phyloP scores from a whole-genome alignment of 2,888 invertebrate species.

The Hyles lineata region DNA sequence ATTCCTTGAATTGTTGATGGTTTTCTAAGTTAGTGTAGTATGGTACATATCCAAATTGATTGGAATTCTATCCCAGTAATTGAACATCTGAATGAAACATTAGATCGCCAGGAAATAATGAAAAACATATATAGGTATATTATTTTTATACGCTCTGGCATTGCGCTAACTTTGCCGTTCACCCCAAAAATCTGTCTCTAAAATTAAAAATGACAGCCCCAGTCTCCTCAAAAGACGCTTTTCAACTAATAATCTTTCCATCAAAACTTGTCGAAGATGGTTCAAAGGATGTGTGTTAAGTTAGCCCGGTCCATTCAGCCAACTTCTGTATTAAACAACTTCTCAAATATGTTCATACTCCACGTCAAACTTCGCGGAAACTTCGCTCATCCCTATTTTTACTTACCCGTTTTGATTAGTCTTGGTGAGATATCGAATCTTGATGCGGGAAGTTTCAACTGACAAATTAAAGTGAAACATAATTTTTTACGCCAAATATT shows the following conservation, averaged over 20 bases:
- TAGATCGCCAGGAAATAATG: not conserved
- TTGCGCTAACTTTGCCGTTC: no score
- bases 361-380: constrained; percentile 2
- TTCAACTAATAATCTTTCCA: constrained; percentile 16
- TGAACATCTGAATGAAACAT: no score
- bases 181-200: not conserved
- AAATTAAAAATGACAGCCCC: not conserved
- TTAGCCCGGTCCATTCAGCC: not conserved
- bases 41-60: no score
- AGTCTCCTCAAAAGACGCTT: not conserved
- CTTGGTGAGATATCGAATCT: not conserved
- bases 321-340: constrained; percentile 21
- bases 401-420: constrained; percentile 11
- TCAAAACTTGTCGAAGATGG: constrained; percentile 10
- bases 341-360: constrained; percentile 6
- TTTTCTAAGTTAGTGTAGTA: no score
- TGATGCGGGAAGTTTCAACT: not conserved
- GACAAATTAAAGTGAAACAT: no score
- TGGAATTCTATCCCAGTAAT: no score
- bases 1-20: no score
- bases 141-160: no score
- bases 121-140: not conserved
- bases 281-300: constrained; percentile 5
- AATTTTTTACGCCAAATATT: no score
- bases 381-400: constrained; percentile 13